A percentile compares a stretch with the other conserved stretches of the same genome.
phyloP scores from a whole-genome alignment of 2,113 vertebrate species.

The Pyrgilauda ruficollis region DNA sequence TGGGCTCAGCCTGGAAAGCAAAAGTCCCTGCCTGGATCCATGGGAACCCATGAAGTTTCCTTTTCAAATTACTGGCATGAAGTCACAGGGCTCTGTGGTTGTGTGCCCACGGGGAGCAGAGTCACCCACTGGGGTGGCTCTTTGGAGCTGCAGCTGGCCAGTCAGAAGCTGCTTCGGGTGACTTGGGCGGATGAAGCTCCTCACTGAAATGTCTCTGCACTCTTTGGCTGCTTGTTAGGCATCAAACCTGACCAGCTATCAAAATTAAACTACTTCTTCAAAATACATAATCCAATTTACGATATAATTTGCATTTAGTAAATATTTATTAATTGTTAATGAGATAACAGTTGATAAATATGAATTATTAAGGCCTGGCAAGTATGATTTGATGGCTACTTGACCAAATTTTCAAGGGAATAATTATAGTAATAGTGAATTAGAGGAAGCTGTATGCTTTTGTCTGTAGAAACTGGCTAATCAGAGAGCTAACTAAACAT shows the following conservation, averaged over 20 bases:
- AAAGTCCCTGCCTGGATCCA: background rate
- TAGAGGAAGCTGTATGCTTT: background rate
- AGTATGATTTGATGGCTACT: constrained; percentile 26
- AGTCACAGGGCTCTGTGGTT: background rate
- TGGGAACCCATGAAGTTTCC: background rate
- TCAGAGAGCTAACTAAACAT: background rate
- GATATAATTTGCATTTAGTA: constrained; percentile 22
- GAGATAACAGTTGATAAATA: constrained; percentile 14
- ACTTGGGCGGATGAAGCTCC: background rate
- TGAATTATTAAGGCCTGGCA: constrained; percentile 41
- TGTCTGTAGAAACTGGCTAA: background rate
- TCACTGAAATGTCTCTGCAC: background rate
- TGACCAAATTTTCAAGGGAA: constrained; percentile 7
- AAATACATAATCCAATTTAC: background rate
- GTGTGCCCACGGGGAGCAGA: background rate
- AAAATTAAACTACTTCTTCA: background rate
- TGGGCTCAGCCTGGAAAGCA: background rate
- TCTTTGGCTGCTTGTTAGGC: background rate
- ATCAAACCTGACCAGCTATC: background rate
- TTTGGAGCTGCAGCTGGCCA: background rate
- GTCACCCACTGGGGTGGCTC: background rate
- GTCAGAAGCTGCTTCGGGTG: background rate
- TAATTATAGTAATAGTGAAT: background rate
- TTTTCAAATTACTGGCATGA: background rate
- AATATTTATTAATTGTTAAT: constrained; percentile 43